Conservation (phyloP, 2,113 vertebrate species). For the Rhagologus leucostigma region DNA sequence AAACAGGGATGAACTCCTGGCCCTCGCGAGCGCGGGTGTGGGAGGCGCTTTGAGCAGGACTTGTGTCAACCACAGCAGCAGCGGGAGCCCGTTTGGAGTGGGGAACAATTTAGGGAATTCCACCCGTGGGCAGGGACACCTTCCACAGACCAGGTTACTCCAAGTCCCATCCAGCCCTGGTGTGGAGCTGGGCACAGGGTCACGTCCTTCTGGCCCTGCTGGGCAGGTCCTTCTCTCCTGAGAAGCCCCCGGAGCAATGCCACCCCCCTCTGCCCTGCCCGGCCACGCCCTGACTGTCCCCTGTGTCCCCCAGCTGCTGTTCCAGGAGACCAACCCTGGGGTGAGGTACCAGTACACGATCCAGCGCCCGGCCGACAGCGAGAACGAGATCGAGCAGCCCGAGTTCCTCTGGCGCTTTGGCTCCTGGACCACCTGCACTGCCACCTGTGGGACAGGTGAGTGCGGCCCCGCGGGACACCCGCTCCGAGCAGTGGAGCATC, state of each 20-base stretch:
- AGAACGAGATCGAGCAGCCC: not conserved
- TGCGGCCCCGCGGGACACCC: accelerated
- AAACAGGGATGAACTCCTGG: not conserved
- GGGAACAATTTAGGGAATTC: not conserved
- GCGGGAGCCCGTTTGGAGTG: accelerated
- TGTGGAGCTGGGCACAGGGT: not conserved
- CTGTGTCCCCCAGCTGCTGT: conserved; percentile 80
- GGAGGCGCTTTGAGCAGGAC: not conserved
- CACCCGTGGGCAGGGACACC: not conserved
- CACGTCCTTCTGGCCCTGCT: not conserved
- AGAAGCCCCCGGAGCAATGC: not conserved
- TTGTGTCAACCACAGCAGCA: not conserved
- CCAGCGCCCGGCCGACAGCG: conserved; percentile 61
- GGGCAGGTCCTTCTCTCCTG: not conserved
- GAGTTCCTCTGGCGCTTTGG: conserved; percentile 87
- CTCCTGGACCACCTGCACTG: conserved; percentile 87
- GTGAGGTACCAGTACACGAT: conserved; percentile 92
- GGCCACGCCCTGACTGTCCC: not conserved
- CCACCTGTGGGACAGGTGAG: conserved; percentile 88
- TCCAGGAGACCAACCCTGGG: conserved; percentile 90
- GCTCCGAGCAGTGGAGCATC: accelerated
- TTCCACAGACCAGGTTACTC: not conserved
- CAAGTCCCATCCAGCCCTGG: not conserved
- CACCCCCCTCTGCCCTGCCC: not conserved
- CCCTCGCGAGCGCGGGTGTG: not conserved